Percentiles rank a stretch among this genome's conserved stretches.
Evolutionary conservation across 2,113 vertebrate genomes (phyloP).

Genomic region (Emydura subglobosa): DNA sequence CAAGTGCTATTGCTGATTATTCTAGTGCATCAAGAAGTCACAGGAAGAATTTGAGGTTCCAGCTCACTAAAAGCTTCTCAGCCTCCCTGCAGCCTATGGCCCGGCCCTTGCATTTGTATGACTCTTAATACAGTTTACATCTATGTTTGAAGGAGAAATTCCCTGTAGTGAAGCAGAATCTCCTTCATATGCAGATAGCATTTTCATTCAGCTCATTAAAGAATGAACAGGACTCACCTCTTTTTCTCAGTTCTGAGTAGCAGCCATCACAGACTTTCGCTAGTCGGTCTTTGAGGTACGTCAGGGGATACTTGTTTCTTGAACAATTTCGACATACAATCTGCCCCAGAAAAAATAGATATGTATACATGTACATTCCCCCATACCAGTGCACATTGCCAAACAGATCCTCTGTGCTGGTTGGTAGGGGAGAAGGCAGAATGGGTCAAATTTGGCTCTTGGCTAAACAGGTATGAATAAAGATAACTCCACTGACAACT

Average conservation of each 20-base stretch:
- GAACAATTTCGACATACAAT: slow-evolving; percentile 97
- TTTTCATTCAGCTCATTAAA: background rate
- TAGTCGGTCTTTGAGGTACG: slow-evolving; percentile 94
- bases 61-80: background rate
- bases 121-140: background rate
- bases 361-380: background rate
- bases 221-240: slow-evolving; percentile 76
- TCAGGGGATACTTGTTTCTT: slow-evolving; percentile 94
- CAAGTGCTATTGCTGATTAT: background rate
- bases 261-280: slow-evolving; percentile 97
- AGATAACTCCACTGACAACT: background rate
- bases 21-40: background rate
- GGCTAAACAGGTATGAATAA: background rate
- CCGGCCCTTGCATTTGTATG: background rate
- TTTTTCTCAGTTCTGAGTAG: slow-evolving; percentile 89
- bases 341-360: slow-evolving; percentile 73
- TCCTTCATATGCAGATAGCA: background rate
- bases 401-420: background rate
- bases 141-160: background rate
- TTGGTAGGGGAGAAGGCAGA: background rate
- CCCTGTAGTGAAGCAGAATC: background rate
- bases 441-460: background rate
- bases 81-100: background rate
- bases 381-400: background rate
- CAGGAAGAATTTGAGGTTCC: background rate